Conservation (phyloP, 2,113 vertebrate genomes). For the Urocynchramus pylzowi region DNA sequence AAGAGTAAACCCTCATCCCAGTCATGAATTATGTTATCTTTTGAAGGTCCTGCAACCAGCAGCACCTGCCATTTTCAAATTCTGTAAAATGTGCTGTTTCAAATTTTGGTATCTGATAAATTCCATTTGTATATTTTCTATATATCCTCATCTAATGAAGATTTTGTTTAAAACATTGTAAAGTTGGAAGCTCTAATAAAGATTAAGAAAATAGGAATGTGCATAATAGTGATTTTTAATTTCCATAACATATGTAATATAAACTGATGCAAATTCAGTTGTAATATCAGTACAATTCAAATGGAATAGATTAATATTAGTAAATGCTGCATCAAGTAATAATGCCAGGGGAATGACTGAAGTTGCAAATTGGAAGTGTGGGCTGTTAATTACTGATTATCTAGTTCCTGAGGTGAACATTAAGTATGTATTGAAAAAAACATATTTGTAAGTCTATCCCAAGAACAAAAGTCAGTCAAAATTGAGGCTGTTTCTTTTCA, state of each 20-base stretch:
- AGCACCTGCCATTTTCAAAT: neutral
- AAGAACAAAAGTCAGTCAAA: neutral
- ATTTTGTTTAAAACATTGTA: neutral
- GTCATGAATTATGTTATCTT: neutral
- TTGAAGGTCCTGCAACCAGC: neutral
- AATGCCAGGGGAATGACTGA: neutral
- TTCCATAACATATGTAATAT: neutral
- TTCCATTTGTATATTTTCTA: neutral
- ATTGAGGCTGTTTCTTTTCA: neutral
- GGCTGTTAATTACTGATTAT: neutral
- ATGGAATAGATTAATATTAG: neutral
- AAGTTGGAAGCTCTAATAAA: neutral
- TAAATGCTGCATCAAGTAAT: neutral
- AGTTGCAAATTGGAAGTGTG: neutral
- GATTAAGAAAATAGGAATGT: neutral
- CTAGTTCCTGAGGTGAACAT: neutral
- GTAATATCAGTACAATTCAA: constrained; percentile 1
- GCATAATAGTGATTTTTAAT: neutral
- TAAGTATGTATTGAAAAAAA: neutral
- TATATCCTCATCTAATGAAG: neutral
- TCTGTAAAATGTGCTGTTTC: neutral
- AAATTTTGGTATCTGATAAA: neutral
- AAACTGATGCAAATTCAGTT: neutral
- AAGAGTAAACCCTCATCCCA: neutral
- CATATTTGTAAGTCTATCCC: neutral